Percentiles rank a stretch among this genome's conserved stretches.
phyloP scores from a whole-genome alignment of 2,888 invertebrate species.

The Cephalotes varians region DNA sequence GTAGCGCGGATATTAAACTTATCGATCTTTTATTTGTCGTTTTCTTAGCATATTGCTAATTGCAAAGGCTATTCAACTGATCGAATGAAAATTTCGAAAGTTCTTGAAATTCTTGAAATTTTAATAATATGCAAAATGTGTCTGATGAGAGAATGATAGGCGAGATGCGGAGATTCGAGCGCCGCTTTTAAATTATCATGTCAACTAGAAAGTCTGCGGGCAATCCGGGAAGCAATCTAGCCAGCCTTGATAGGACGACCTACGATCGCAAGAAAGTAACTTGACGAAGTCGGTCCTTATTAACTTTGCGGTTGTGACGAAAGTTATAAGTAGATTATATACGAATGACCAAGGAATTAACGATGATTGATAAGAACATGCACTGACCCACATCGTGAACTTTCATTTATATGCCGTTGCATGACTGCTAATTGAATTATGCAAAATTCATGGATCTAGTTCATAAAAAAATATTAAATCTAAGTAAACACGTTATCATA shows the following conservation, averaged over 20 bases:
- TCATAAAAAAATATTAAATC: not conserved
- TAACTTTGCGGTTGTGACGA: slow-evolving; percentile 14
- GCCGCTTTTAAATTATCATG: slow-evolving; percentile 49
- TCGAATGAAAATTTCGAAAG: not conserved
- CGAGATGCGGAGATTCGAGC: slow-evolving; percentile 26
- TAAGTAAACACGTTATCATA: not conserved
- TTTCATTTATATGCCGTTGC: slow-evolving; percentile 29
- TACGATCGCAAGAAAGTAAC: slow-evolving; percentile 25
- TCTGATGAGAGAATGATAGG: slow-evolving; percentile 23
- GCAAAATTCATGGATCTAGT: not conserved
- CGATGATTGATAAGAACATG: slow-evolving; percentile 3
- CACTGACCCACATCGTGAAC: not conserved
- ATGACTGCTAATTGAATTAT: slow-evolving; percentile 21
- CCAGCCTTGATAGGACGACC: slow-evolving; percentile 16
- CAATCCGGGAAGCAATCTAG: slow-evolving; percentile 48
- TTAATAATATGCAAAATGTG: slow-evolving; percentile 18
- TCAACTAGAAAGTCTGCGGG: slow-evolving; percentile 40
- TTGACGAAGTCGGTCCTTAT: slow-evolving; percentile 19
- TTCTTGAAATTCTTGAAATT: not conserved
- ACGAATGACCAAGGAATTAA: not conserved
- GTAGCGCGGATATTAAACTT: not conserved
- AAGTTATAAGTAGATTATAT: slow-evolving; percentile 15
- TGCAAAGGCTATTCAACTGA: not conserved
- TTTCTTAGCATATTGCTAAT: not conserved
- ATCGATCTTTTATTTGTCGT: not conserved